These are phyloP conservation scores for Pachyramphus minor DNA, from an alignment of 2,113 vertebrate genomes.

Conservation along the genomic window DNA sequence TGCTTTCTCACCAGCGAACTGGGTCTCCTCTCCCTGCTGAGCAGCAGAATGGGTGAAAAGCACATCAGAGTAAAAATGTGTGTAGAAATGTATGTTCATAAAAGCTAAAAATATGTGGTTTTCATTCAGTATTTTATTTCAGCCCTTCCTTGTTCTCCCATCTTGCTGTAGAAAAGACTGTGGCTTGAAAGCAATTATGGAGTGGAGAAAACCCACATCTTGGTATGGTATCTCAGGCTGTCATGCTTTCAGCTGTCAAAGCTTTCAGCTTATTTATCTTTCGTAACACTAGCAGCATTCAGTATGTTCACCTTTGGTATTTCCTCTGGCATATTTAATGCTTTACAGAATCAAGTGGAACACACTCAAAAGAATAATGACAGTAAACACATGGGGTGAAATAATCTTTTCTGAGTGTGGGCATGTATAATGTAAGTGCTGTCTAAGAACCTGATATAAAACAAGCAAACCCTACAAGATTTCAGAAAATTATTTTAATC, in stretches of 20 bases:
- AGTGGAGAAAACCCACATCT: neutral
- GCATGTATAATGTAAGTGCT: neutral
- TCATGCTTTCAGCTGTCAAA: neutral
- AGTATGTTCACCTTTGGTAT: neutral
- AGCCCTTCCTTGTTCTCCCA: neutral
- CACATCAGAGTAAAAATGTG: neutral
- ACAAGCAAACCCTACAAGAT: neutral
- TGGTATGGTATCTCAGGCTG: neutral
- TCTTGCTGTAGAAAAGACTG: neutral
- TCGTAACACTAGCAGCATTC: neutral
- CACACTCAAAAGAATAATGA: neutral
- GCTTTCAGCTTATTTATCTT: constrained; percentile 1
- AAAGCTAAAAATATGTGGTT: neutral
- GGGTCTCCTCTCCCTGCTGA: neutral
- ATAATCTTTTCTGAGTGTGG: neutral
- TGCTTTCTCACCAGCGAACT: neutral
- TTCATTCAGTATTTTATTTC: neutral
- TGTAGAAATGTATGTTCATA: neutral
- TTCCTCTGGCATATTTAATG: neutral
- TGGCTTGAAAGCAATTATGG: neutral
- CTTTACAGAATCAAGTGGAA: constrained; percentile 13
- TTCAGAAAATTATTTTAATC: neutral
- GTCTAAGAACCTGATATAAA: neutral
- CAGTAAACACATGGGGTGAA: neutral
- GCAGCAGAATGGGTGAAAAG: neutral